Evolutionary conservation across 2,113 vertebrate genomes (phyloP).

Genomic region (Istiophorus platypterus): DNA sequence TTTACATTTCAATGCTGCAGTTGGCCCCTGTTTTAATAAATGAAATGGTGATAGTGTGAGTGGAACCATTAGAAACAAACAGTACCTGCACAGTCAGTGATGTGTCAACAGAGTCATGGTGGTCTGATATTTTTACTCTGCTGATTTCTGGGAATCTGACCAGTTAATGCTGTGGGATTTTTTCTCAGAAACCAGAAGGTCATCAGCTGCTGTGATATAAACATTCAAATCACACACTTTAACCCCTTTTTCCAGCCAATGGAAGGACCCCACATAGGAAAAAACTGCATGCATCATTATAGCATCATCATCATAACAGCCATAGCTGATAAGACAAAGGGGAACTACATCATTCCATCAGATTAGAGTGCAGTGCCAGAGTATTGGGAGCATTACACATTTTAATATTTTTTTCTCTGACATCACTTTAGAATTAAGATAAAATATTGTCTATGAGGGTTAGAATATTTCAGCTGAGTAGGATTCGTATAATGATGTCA

Average conservation of each 20-base stretch:
- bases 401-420: too few relatives aligned
- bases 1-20: neutral
- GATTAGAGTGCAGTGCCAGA: neutral
- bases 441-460: too few relatives aligned
- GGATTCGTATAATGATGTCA: too few relatives aligned
- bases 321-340: neutral
- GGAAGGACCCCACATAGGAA: neutral
- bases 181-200: constrained; percentile 65
- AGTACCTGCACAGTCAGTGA: constrained; percentile 28
- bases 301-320: too few relatives aligned
- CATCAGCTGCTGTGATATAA: constrained; percentile 52
- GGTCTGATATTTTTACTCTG: constrained; percentile 60
- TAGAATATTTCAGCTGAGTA: too few relatives aligned
- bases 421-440: too few relatives aligned
- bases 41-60: neutral
- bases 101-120: constrained; percentile 63
- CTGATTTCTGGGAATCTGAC: constrained; percentile 48
- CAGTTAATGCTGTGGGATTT: constrained; percentile 3
- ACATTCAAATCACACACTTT: constrained; percentile 23
- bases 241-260: neutral
- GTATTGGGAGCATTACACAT: too few relatives aligned
- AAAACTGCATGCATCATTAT: neutral
- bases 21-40: neutral
- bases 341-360: neutral
- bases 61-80: neutral